Base-by-base conservation (phyloP, 2,888 invertebrate genomes). In the Spisula solida region DNA sequence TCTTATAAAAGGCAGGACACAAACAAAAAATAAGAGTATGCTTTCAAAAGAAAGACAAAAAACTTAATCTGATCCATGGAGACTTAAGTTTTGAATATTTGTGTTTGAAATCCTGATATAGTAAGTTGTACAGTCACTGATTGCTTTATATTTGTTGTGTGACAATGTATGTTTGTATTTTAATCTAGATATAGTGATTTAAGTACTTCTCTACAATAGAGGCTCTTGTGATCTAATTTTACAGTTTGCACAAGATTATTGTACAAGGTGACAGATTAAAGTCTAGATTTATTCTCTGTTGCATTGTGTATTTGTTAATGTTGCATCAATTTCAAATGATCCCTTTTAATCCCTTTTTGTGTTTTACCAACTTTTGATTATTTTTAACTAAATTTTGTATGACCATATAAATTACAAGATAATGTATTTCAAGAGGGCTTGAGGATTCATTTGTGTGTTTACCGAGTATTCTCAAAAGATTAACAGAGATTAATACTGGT, bases 141-240 rank as follows among this genome's bases (percentile, higher is more conserved):
- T 31, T 80, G 80, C 20, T 80, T 80, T 80, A 80, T 48, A 25
- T 41, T 2, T 80, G n/a, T 34, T 18, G 14, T 1, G 20, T 31
- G 6, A 70, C 66, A 75, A 70, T 47, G 41, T 41, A 29, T 75
- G 34, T 84, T 84, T 84, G 84, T 84, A 48, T 80, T 47, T 18
- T 84, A 84, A 84, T 78, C 75, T 78, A 34, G 47, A 12, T 82
- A 84, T 84, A 34, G 48, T 55, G 78, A 84, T 84, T 84, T 75
- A 78, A 84, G 18, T 31, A 47, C 47, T 84, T 34, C 75, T 20
- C 18, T 18, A 84, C 84, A 84, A 84, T 84, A 78, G 55, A 51
- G 75, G 78, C 31, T 78, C 75, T 31, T 51, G 55, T 25, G 6
- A 18, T 78, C 78, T 51, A 31, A 75, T 29, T 75, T 34, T 34